Percentiles rank a stretch among this genome's conserved stretches.
phyloP scores from a whole-genome alignment of 2,113 vertebrate genomes.

The Campylorhamphus procurvoides region DNA sequence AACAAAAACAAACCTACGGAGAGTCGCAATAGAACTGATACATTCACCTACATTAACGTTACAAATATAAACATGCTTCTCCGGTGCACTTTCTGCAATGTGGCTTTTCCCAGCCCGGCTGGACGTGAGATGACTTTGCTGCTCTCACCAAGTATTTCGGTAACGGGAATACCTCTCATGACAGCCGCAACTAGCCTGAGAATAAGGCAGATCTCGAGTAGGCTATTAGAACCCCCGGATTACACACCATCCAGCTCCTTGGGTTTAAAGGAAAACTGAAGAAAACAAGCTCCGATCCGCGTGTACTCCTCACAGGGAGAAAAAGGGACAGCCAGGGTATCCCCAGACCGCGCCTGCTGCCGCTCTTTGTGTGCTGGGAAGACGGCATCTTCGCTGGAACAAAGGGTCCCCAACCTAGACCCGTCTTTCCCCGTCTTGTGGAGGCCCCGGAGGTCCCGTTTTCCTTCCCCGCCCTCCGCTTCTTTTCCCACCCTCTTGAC shows the following conservation, averaged over 20 bases:
- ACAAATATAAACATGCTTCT: background rate
- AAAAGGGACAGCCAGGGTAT: background rate
- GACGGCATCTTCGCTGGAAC: background rate
- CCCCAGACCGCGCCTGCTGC: background rate
- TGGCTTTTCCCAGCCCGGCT: background rate
- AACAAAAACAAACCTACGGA: background rate
- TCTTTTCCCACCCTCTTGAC: slow-evolving; percentile 43
- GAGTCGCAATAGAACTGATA: background rate
- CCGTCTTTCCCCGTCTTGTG: background rate
- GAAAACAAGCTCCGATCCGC: background rate
- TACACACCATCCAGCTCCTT: background rate
- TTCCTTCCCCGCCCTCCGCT: background rate
- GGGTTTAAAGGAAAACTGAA: background rate
- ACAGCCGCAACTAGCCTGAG: background rate
- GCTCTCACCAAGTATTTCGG: background rate
- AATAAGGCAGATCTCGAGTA: background rate
- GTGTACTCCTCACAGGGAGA: background rate
- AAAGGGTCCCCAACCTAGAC: background rate
- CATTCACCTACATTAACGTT: background rate
- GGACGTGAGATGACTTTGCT: background rate
- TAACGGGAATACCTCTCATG: background rate
- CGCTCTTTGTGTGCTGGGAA: background rate
- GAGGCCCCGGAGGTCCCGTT: background rate
- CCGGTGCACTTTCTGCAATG: background rate
- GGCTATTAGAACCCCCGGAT: background rate